Evolutionary conservation across 2,113 vertebrate species (phyloP).

Genomic region (Mirza zaza): DNA sequence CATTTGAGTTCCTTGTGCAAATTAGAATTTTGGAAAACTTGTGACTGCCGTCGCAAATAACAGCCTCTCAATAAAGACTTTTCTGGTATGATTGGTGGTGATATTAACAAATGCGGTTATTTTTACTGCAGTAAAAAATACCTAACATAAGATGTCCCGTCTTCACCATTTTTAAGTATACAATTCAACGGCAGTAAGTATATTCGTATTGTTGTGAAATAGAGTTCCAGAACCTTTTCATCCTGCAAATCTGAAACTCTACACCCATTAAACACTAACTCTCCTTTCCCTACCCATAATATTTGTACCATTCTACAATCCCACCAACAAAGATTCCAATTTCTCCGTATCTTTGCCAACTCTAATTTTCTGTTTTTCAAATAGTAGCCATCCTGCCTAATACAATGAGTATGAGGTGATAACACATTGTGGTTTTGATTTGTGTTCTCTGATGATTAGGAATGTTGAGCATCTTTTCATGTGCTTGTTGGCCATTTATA

Average conservation of each 20-base stretch:
- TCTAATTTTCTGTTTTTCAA: neutral
- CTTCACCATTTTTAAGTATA: neutral
- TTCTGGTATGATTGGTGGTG: too few species aligned
- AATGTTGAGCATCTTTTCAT: neutral
- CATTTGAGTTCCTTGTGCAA: neutral
- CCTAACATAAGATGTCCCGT: neutral
- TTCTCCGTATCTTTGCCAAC: neutral
- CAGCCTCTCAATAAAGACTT: neutral
- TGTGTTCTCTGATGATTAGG: too few species aligned
- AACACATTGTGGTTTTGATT: neutral
- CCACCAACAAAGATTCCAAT: neutral
- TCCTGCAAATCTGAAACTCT: neutral
- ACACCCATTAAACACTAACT: neutral
- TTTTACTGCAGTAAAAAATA: neutral
- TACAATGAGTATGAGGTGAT: neutral
- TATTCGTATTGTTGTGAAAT: fast-evolving
- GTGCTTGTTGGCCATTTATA: neutral
- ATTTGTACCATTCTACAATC: too few species aligned
- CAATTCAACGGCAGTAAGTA: neutral
- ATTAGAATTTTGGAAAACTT: neutral
- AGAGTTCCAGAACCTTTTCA: neutral
- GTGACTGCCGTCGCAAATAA: neutral
- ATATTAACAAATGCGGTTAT: neutral
- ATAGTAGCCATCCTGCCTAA: neutral
- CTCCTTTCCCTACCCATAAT: too few species aligned